A percentile compares a stretch with the other conserved stretches of the same genome.
Evolutionary conservation across 2,113 vertebrate genomes (phyloP).

Genomic region (Odocoileus virginianus): DNA sequence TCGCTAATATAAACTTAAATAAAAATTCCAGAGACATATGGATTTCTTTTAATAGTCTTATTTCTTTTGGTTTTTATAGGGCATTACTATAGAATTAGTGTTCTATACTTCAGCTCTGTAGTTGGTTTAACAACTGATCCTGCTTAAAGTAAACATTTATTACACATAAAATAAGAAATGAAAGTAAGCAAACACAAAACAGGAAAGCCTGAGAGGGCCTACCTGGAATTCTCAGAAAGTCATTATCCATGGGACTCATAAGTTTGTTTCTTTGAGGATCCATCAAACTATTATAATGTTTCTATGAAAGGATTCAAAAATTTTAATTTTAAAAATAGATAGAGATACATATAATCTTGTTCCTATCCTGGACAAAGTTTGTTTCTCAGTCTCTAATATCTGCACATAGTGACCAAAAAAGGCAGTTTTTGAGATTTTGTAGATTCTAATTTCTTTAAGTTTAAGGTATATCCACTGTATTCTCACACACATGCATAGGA

Average conservation of each 20-base stretch:
- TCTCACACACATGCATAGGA: neutral
- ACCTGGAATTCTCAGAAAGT: slow-evolving; percentile 59
- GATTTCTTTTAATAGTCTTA: slow-evolving; percentile 62
- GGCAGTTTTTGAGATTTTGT: neutral
- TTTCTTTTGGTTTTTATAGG: slow-evolving; percentile 53
- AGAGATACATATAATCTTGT: neutral
- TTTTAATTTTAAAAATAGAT: neutral
- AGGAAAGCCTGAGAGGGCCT: slow-evolving; percentile 57
- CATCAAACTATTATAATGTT: slow-evolving; percentile 29
- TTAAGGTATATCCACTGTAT: neutral
- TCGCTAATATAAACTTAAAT: slow-evolving; percentile 68
- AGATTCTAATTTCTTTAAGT: neutral
- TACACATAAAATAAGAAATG: slow-evolving; percentile 67
- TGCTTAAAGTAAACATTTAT: slow-evolving; percentile 58
- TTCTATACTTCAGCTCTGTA: slow-evolving; percentile 44
- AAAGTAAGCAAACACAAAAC: slow-evolving; percentile 64
- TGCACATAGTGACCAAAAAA: neutral
- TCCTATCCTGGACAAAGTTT: neutral
- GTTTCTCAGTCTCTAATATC: neutral
- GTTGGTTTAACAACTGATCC: slow-evolving; percentile 44
- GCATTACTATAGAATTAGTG: slow-evolving; percentile 64
- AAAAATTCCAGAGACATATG: slow-evolving; percentile 76
- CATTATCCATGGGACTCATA: slow-evolving; percentile 18
- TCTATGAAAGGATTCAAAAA: neutral
- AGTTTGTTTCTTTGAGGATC: slow-evolving; percentile 37